These are phyloP conservation scores for Laupala kohalensis DNA, from an alignment of 1,140 invertebrate species.

Conservation along the genomic window DNA sequence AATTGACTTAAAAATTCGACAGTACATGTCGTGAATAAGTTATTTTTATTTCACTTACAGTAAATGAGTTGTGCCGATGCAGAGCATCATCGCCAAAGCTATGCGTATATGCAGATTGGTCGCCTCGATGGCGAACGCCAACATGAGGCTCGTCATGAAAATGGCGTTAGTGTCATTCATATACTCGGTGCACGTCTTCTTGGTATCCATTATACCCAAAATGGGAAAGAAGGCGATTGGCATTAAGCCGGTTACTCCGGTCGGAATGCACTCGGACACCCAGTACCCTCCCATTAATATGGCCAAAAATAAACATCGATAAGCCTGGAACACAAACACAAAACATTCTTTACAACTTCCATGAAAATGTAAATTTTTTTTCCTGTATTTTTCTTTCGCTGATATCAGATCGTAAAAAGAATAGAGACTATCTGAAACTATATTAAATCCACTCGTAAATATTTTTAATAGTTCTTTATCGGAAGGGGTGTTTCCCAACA, in stretches of 20 bases:
- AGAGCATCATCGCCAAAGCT: conserved; percentile 41
- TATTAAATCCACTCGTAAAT: no score
- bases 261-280: background rate
- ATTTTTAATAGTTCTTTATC: no score
- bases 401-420: no score
- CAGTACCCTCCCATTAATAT: background rate
- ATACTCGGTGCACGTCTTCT: background rate
- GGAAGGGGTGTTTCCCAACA: no score
- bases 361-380: no score
- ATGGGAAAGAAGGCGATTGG: background rate
- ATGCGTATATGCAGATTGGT: conserved; percentile 48
- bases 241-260: background rate
- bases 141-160: conserved; percentile 29
- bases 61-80: conserved; percentile 39
- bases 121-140: conserved; percentile 50
- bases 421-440: no score
- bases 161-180: background rate
- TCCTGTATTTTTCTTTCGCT: no score
- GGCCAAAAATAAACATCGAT: background rate
- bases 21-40: no score
- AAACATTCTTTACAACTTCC: no score
- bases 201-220: background rate
- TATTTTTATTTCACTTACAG: no score
- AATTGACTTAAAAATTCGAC: no score
- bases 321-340: background rate